phyloP scores from a whole-genome alignment of 2,888 invertebrate genomes.

The Lycia hirtaria region DNA sequence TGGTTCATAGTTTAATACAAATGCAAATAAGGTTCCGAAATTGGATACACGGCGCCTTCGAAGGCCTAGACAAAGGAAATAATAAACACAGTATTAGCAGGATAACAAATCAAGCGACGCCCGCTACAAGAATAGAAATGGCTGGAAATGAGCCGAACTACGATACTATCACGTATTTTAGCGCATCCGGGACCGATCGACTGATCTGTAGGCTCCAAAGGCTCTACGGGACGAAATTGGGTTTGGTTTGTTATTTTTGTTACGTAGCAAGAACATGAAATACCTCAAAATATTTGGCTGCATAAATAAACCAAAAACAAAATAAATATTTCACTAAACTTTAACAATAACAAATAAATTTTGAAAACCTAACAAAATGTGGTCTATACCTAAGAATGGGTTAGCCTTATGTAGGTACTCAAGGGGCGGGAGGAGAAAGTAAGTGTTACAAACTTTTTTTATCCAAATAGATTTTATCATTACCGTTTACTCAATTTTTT shows the following conservation, averaged over 20 bases:
- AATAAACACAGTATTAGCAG: slow-evolving; percentile 63
- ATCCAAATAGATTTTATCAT: too few relatives aligned
- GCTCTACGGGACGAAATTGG: slow-evolving; percentile 25
- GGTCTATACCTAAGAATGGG: too few relatives aligned
- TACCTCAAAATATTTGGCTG: not conserved
- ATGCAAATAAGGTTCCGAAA: slow-evolving; percentile 35
- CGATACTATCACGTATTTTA: slow-evolving; percentile 55
- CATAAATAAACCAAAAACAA: too few relatives aligned
- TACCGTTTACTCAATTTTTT: too few relatives aligned
- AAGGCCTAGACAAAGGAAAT: slow-evolving; percentile 48
- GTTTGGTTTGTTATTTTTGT: slow-evolving; percentile 6
- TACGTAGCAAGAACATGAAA: not conserved
- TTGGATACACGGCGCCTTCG: slow-evolving; percentile 28
- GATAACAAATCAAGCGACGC: slow-evolving; percentile 62
- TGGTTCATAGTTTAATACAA: slow-evolving; percentile 23
- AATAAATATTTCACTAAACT: not conserved
- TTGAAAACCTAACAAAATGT: too few relatives aligned
- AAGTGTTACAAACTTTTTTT: too few relatives aligned
- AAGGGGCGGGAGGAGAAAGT: too few relatives aligned
- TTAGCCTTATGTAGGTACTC: too few relatives aligned
- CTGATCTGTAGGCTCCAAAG: slow-evolving; percentile 29
- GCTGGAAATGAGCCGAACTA: slow-evolving; percentile 53
- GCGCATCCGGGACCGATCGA: slow-evolving; percentile 53
- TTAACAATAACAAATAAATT: too few relatives aligned
- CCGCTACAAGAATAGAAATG: slow-evolving; percentile 63